Conservation (phyloP, 2,797 vertebrate species). For the Sternotherus odoratus region DNA sequence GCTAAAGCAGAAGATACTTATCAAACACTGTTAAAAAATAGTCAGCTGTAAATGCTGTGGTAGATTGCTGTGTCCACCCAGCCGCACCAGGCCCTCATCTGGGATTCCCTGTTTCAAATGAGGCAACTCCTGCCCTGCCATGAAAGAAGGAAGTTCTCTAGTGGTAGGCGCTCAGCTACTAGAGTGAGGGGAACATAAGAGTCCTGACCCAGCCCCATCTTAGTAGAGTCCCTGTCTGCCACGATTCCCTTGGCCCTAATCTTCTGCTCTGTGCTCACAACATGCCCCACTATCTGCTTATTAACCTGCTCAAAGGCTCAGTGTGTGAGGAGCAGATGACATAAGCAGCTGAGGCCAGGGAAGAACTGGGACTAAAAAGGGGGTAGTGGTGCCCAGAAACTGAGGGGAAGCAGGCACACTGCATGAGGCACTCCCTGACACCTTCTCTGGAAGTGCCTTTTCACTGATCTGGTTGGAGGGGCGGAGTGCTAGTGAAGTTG, state of each 20-base stretch:
- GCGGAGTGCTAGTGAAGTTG: background rate
- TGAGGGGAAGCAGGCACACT: constrained; percentile 6
- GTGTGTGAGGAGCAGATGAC: background rate
- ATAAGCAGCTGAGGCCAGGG: background rate
- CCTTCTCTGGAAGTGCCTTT: fast-evolving
- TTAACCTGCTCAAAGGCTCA: background rate
- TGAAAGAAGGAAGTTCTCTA: background rate
- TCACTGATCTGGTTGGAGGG: background rate
- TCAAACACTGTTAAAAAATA: background rate
- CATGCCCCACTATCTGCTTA: constrained; percentile 9
- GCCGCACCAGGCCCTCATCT: background rate
- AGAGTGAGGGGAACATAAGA: background rate
- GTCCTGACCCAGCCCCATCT: background rate
- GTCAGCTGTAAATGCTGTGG: background rate
- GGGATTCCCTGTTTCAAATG: background rate
- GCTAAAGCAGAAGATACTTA: background rate
- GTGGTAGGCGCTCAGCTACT: background rate
- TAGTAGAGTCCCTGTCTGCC: background rate
- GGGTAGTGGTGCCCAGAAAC: background rate
- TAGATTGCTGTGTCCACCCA: background rate
- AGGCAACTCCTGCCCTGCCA: background rate
- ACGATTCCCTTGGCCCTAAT: background rate
- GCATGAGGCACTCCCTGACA: background rate
- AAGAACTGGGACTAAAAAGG: constrained; percentile 14
- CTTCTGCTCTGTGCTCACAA: background rate